A percentile compares a stretch with the other conserved stretches of the same genome.
These are phyloP conservation scores for Mugil cephalus DNA, from an alignment of 2,113 vertebrate species.

Conservation along the genomic window DNA sequence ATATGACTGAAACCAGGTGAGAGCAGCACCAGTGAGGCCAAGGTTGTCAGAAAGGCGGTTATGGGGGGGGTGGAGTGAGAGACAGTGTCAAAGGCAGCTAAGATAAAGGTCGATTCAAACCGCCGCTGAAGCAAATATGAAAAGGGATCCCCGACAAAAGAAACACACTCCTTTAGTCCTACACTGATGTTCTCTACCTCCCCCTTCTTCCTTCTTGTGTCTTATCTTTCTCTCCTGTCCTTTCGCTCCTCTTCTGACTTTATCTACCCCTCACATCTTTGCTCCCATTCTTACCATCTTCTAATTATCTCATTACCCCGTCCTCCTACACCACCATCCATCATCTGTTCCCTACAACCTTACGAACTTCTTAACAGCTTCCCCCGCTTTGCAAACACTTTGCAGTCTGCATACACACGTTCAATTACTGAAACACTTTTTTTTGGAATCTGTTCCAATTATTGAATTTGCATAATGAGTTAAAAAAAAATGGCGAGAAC, in stretches of 20 bases:
- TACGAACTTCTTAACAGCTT: constrained; percentile 2
- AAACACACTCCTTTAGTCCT: constrained; percentile 6
- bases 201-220: constrained; percentile 11
- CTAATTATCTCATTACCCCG: constrained; percentile 49
- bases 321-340: constrained; percentile 26
- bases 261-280: constrained; percentile 45
- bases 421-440: constrained; percentile 7
- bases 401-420: neutral
- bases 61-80: too few species aligned
- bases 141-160: constrained; percentile 8
- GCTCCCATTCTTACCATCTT: constrained; percentile 24
- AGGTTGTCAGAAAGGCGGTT: too few species aligned
- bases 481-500: constrained; percentile 26
- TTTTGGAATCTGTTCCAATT: constrained; percentile 27
- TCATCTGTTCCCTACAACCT: constrained; percentile 26
- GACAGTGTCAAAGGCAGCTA: too few species aligned
- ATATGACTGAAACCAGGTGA: too few species aligned
- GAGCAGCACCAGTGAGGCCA: too few species aligned
- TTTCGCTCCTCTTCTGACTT: constrained; percentile 15
- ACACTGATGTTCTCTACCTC: constrained; percentile 1
- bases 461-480: constrained; percentile 46
- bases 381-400: neutral
- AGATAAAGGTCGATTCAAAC: constrained; percentile 30
- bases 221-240: constrained; percentile 37
- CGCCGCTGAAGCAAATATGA: constrained; percentile 19